Evolutionary conservation across 2,888 invertebrate genomes (phyloP), one percentile per base, ranked within the genome.

Genomic region (Mycalesis mineus): DNA sequence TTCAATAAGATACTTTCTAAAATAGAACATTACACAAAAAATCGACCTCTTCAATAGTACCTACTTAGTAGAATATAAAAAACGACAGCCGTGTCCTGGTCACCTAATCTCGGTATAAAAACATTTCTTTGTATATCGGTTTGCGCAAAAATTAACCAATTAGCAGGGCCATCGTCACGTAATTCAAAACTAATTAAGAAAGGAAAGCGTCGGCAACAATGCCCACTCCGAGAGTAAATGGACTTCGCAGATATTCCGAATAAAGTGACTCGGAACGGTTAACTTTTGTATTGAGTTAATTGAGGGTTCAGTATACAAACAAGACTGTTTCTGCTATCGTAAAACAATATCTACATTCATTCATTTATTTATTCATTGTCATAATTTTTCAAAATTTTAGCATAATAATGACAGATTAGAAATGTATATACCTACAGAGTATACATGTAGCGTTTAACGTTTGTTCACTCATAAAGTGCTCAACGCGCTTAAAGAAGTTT

Each of bases 121-220:
- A n/a, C 29, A 51, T 31, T 41, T 14, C 42, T 56, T 42, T 61
- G 60, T 68, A 65, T 59, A 65, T 64, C 59, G 72, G 73, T 70
- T 72, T 68, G 71, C 69, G 73, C 74, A 71, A 67, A 78, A 85
- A 85, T 84, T 80, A 82, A 69, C 76, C 69, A 79, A 82, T 84
- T 84, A 86, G 85, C 81, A 79, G 75, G 76, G 80, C 85, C 77
- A 84, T 84, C 81, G 79, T 79, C 80, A 80, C 79, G 82, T 82
- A 86, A 88, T 88, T 87, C 81, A 81, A 84, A 87, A 85, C 85
- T 86, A 86, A 88, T 88, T 88, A 87, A 77, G 76, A 80, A 84
- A 83, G 81, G 86, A 84, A 83, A 87, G 82, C 75, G 83, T 77
- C 78, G 75, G 76, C 77, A 77, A 72, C 72, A 74, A 83, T 82